Base-by-base conservation (phyloP, 2,797 vertebrate species). In the Megalops cyprinoides region DNA sequence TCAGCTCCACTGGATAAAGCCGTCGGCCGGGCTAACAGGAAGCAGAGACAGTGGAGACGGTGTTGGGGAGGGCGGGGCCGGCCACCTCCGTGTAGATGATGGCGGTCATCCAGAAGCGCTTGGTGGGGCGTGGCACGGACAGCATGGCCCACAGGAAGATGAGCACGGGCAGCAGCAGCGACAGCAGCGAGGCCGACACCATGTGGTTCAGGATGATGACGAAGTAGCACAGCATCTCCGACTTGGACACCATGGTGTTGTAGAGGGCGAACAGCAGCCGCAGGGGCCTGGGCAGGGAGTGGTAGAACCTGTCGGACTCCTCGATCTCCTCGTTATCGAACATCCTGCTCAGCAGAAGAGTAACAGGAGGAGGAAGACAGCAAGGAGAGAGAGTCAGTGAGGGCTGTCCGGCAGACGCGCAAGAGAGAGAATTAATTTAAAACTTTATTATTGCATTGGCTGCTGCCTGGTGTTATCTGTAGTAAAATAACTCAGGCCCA, bases 21-120 rank as follows among this genome's bases (percentile, higher is more conserved):
- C n/a, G n/a, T n/a, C n/a, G n/a, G n/a, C n/a, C n/a, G n/a, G n/a
- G n/a, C n/a, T n/a, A n/a, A n/a, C n/a, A n/a, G n/a, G n/a, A n/a
- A n/a, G n/a, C n/a, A n/a, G n/a, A n/a, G n/a, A n/a, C n/a, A n/a
- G n/a, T n/a, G n/a, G n/a, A n/a, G n/a, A n/a, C n/a, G n/a, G n/a
- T n/a, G n/a, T n/a, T n/a, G n/a, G n/a, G n/a, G n/a, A n/a, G n/a
- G n/a, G n/a, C n/a, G n/a, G 25, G 9, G 25, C 12, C 4, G 1
- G 4, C 0, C 20, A 96, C 95, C 92, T 96, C 95, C 1, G 92
- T 95, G 92, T 96, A 94, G 82, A 95, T 93, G 23, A 95, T 95
- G 0, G 93, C 94, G 0, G 92, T 92, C 94, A 94, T 94, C 93
- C 94, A 93, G 85, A 95, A 95, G 83, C 91, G 88, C 77, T 95